phyloP scores from a whole-genome alignment of 2,888 invertebrate genomes.

The Macrosiphum euphorbiae region DNA sequence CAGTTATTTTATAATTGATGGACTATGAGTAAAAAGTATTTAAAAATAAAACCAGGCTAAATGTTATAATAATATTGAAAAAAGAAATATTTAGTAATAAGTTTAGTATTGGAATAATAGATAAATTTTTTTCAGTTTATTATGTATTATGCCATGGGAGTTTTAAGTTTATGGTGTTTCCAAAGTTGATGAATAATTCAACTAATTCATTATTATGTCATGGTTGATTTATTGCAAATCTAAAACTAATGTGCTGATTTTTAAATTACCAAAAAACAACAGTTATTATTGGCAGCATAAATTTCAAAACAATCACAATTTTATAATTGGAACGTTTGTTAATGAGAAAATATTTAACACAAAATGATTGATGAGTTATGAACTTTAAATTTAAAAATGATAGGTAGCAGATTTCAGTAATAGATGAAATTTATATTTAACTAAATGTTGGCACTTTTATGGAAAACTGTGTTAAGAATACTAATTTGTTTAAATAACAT shows the following conservation, averaged over 20 bases:
- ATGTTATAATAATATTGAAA: neutral
- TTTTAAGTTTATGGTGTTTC: constrained; percentile 20
- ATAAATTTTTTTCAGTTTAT: neutral
- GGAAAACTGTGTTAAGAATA: constrained; percentile 46
- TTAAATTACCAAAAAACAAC: constrained; percentile 35
- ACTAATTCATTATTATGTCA: neutral
- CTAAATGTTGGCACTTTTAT: constrained; percentile 32
- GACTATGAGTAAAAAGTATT: neutral
- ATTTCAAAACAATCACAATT: constrained; percentile 56
- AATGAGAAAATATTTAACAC: neutral
- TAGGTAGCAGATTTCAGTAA: neutral
- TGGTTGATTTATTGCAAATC: neutral
- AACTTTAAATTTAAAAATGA: constrained; percentile 2
- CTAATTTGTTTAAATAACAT: constrained; percentile 24
- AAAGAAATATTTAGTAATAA: neutral
- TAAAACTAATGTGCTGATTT: constrained; percentile 10
- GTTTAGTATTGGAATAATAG: neutral
- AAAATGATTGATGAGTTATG: neutral
- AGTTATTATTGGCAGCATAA: constrained; percentile 48
- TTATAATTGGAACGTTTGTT: constrained; percentile 23
- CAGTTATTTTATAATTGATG: neutral
- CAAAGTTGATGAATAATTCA: neutral
- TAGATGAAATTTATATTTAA: constrained; percentile 4
- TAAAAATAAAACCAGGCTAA: neutral
- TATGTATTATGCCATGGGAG: neutral